phyloP scores from a whole-genome alignment of 2,888 invertebrate species.

The Caenorhabditis sp. region DNA sequence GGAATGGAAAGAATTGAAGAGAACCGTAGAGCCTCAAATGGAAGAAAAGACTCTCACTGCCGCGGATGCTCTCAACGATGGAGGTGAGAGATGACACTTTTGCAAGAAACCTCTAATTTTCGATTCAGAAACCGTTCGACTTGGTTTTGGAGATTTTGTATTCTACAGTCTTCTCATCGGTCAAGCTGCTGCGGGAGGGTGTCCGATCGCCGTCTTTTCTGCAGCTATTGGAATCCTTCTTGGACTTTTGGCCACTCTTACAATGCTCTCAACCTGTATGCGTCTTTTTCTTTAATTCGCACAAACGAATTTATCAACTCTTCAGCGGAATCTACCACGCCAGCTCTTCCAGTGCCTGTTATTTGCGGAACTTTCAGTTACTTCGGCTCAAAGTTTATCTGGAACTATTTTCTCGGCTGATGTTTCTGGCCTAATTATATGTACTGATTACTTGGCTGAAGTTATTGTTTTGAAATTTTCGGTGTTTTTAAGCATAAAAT shows the following conservation, averaged over 20 bases:
- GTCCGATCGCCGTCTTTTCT: constrained; percentile 60
- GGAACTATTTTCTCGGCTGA: background rate
- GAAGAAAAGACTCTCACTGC: constrained; percentile 38
- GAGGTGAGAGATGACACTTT: constrained; percentile 8
- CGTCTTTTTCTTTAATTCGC: too few species aligned
- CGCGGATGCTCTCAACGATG: constrained; percentile 65
- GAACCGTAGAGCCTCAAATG: background rate
- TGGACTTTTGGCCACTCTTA: constrained; percentile 69
- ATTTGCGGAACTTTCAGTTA: constrained; percentile 65
- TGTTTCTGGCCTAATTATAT: too few species aligned
- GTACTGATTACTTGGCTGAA: too few species aligned
- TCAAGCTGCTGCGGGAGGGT: constrained; percentile 66
- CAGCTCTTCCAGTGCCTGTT: constrained; percentile 71
- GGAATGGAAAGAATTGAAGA: constrained; percentile 12
- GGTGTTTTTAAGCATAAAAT: too few species aligned
- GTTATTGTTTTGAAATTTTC: too few species aligned
- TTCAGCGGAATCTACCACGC: constrained; percentile 66
- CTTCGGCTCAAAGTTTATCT: constrained; percentile 36
- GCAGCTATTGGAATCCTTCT: constrained; percentile 66
- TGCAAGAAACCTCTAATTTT: background rate
- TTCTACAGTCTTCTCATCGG: constrained; percentile 76
- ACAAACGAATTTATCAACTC: background rate
- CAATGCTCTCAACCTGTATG: constrained; percentile 58
- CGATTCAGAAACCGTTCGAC: constrained; percentile 65
- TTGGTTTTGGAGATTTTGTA: constrained; percentile 76